Base-by-base conservation (phyloP, 92 coral and sea anemone species). In the Plumapathes pennacea region DNA sequence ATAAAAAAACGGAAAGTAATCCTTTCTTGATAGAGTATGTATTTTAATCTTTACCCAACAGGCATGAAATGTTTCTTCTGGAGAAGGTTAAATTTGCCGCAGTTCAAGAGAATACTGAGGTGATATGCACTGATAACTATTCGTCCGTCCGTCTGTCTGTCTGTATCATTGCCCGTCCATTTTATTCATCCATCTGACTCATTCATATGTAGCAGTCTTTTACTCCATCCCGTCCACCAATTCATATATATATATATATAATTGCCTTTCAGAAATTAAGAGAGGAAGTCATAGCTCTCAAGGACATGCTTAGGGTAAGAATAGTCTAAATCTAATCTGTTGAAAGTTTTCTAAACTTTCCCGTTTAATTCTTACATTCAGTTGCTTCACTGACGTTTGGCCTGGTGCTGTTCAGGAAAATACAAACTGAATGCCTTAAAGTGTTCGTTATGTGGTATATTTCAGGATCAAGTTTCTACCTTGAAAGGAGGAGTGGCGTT, bases 61-160 rank as follows among this genome's bases (percentile, higher is more conserved):
- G 98, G 51, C 76, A 88, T 66, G 98, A 92, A 60, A 92, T 92
- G 98, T 83, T 92, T 34, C 74, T 92, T 69, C 85, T 92, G 32
- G 98, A 91, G 54, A 73, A 92, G 76, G 89, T 92, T 48, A 86
- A 92, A 57, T 92, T 92, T 80, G 78, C 85, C 20, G 56, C 78
- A 71, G 72, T 92, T 63, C 77, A 92, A 51, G 96, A 92, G 36
- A 89, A 80, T 67, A 88, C 78, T 73, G 70, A 67, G 80, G 97
- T 91, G 57, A 38, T 31, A 27, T 50, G 18, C 17, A 9, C 25
- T 38, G 21, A 17, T 38, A 2, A 8, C 17, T 13, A 19, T n/a
- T 37, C 4, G 23, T 15, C 19, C 37, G 5, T 57, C 9, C 14
- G 32, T 57, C 11, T 15, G 14, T 10, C 3, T 37, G n/a, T 13